These are phyloP conservation scores for Agapornis roseicollis DNA, from an alignment of 2,113 vertebrate genomes.

Conservation along the genomic window DNA sequence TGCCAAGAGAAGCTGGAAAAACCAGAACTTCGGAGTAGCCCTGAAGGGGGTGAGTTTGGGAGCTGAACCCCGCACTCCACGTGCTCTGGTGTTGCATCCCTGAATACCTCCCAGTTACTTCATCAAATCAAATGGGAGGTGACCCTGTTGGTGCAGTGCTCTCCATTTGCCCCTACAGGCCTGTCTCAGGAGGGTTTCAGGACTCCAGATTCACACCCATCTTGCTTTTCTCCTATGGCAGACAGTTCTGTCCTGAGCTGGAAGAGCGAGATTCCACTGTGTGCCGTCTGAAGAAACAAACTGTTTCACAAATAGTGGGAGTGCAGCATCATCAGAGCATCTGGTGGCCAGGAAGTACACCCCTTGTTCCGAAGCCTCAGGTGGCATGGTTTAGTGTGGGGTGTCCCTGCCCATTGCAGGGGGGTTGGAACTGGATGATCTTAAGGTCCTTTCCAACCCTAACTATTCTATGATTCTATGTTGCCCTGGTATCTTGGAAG, in stretches of 20 bases:
- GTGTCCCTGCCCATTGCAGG: too few relatives aligned
- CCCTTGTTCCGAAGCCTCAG: background rate
- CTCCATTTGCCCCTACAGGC: background rate
- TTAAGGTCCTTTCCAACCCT: too few relatives aligned
- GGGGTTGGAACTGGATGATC: too few relatives aligned
- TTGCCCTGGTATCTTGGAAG: background rate
- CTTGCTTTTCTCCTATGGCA: background rate
- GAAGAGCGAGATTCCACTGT: background rate
- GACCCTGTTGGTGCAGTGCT: background rate
- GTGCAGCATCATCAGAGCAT: background rate
- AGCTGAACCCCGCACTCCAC: background rate
- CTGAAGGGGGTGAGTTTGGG: background rate
- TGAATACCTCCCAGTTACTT: background rate
- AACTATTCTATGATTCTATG: too few relatives aligned
- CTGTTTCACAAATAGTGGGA: background rate
- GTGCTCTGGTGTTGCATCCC: background rate
- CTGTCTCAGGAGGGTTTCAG: background rate
- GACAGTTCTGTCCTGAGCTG: background rate
- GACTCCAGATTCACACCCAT: background rate
- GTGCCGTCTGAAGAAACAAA: background rate
- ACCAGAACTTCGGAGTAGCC: background rate
- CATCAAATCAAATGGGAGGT: background rate
- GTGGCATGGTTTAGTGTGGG: too few relatives aligned
- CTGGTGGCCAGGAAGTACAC: background rate
- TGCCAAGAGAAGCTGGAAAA: constrained; percentile 29